These are phyloP conservation scores for Indicator maculatus DNA, from an alignment of 2,113 vertebrate species.

Conservation along the genomic window DNA sequence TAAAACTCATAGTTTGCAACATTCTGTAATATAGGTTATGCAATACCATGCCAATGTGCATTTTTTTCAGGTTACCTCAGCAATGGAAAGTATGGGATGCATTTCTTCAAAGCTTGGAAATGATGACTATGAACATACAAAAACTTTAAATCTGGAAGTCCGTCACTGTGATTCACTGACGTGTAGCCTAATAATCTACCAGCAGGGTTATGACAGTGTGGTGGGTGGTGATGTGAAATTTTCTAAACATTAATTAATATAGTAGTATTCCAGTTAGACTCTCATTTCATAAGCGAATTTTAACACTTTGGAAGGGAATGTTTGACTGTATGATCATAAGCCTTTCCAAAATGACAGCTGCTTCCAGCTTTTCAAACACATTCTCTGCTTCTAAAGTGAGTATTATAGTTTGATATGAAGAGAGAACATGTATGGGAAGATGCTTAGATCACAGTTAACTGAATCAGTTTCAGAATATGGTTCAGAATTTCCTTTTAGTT, in stretches of 20 bases:
- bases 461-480: not conserved
- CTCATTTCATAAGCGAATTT: not conserved
- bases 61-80: not conserved
- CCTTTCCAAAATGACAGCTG: not conserved
- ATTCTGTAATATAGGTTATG: not conserved
- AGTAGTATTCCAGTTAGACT: not conserved
- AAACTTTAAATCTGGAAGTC: not conserved
- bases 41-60: too few relatives aligned
- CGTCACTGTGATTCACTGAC: not conserved
- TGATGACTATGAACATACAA: not conserved
- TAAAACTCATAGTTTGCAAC: not conserved
- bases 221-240: not conserved
- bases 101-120: not conserved
- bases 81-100: not conserved
- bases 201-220: not conserved
- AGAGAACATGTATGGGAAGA: rapidly evolving
- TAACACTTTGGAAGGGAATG: not conserved
- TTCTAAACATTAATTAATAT: not conserved
- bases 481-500: not conserved
- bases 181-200: not conserved
- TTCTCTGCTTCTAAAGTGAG: not conserved
- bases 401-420: not conserved
- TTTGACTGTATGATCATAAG: rapidly evolving
- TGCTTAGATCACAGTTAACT: not conserved
- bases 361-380: not conserved